Percentiles rank a stretch among this genome's conserved stretches.
Conservation (phyloP, 2,797 vertebrate species). For the Betta splendens region DNA sequence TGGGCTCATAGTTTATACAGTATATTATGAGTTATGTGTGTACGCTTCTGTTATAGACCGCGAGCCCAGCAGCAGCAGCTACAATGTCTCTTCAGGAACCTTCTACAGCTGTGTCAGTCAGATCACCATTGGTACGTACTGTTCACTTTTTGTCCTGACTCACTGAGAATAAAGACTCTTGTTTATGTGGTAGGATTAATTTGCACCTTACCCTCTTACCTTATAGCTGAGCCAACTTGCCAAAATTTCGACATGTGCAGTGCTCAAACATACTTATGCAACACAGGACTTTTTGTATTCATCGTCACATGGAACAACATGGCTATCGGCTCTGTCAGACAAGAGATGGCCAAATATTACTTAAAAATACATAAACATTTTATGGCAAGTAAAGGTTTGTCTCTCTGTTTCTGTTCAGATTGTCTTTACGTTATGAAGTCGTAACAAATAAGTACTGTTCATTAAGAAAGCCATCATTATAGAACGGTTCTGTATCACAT, state of each 20-base stretch:
- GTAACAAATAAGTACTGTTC: too few species aligned
- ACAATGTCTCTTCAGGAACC: conserved; percentile 83
- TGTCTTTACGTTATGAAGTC: too few species aligned
- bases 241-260: conserved; percentile 1
- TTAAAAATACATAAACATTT: too few species aligned
- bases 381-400: too few species aligned
- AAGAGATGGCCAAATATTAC: too few species aligned
- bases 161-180: background rate
- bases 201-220: background rate
- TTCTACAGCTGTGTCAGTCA: conserved; percentile 90
- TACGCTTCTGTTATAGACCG: conserved; percentile 71
- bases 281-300: background rate
- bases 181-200: background rate
- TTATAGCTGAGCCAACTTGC: background rate
- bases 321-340: background rate
- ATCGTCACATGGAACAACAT: background rate
- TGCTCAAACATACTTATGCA: conserved; percentile 1
- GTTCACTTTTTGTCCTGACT: background rate
- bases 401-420: too few species aligned
- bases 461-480: too few species aligned
- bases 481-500: background rate
- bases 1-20: too few species aligned
- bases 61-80: conserved; percentile 82
- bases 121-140: conserved; percentile 87
- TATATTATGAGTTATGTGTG: background rate